These are phyloP conservation scores for Cacoxenus indagator DNA, from an alignment of 2,888 invertebrate species.

Conservation along the genomic window DNA sequence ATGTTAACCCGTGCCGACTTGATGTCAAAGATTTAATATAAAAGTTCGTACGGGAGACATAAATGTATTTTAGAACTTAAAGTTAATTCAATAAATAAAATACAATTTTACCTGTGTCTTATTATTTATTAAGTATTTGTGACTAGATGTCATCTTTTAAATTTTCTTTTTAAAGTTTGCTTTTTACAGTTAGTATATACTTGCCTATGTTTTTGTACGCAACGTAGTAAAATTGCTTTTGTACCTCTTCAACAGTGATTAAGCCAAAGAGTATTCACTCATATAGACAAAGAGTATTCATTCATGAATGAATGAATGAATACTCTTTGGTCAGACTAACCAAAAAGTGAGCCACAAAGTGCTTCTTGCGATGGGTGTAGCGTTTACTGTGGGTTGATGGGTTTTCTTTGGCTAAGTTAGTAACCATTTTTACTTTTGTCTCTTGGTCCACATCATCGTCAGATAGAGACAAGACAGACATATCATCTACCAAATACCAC, in stretches of 20 bases:
- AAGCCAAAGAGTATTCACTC: conserved; percentile 12
- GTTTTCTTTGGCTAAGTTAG: no score
- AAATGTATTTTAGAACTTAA: no score
- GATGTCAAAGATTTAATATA: no score
- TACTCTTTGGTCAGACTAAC: neutral
- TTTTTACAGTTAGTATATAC: conserved; percentile 30
- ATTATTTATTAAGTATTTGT: no score
- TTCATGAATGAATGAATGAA: neutral
- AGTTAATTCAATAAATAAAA: no score
- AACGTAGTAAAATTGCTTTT: conserved; percentile 36
- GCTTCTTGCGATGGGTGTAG: no score
- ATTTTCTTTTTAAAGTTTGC: conserved; percentile 19
- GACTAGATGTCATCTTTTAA: no score
- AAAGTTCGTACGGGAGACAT: no score
- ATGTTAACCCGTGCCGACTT: no score
- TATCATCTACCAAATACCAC: conserved; percentile 19
- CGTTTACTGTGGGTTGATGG: neutral
- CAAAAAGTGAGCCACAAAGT: neutral
- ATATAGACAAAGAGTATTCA: neutral
- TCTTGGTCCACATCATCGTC: neutral
- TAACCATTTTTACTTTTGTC: no score
- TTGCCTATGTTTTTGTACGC: conserved; percentile 31
- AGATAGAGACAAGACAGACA: conserved; percentile 26
- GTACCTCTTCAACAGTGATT: conserved; percentile 1
- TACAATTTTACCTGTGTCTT: no score